Conservation (phyloP, 2,113 vertebrate genomes). For the Ammodytes dubius region DNA sequence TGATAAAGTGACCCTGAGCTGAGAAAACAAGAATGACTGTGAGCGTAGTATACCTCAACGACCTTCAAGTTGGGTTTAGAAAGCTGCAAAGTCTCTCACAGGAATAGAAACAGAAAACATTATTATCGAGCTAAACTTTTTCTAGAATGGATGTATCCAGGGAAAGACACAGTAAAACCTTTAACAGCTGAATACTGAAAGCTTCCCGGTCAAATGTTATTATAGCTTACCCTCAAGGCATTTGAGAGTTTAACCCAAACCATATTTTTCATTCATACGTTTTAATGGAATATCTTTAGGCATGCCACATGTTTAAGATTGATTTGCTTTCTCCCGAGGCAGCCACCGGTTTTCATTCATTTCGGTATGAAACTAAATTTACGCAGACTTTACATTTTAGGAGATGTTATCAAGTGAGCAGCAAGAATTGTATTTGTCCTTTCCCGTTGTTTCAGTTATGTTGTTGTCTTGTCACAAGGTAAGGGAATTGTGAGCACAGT, state of each 20-base stretch:
- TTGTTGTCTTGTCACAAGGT: background rate
- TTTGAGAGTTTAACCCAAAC: background rate
- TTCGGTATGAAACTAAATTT: background rate
- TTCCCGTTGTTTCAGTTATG: background rate
- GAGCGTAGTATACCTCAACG: background rate
- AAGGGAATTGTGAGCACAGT: too few relatives aligned
- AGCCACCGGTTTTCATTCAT: background rate
- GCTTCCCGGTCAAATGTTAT: background rate
- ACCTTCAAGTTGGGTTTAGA: slow-evolving; percentile 2
- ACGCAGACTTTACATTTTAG: background rate
- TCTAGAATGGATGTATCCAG: background rate
- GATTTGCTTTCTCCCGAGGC: background rate
- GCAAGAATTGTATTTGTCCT: background rate
- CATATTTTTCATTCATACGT: background rate
- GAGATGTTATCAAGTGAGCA: background rate
- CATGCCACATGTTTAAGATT: background rate
- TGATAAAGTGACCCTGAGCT: slow-evolving; percentile 17
- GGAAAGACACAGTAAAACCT: too few relatives aligned
- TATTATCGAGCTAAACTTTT: background rate
- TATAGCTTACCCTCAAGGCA: background rate
- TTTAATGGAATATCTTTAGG: background rate
- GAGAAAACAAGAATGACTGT: slow-evolving; percentile 20
- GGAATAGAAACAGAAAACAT: background rate
- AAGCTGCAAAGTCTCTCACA: background rate
- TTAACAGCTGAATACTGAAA: background rate